Evolutionary conservation across 2,888 invertebrate species (phyloP).

Genomic region (Spisula subtruncata): DNA sequence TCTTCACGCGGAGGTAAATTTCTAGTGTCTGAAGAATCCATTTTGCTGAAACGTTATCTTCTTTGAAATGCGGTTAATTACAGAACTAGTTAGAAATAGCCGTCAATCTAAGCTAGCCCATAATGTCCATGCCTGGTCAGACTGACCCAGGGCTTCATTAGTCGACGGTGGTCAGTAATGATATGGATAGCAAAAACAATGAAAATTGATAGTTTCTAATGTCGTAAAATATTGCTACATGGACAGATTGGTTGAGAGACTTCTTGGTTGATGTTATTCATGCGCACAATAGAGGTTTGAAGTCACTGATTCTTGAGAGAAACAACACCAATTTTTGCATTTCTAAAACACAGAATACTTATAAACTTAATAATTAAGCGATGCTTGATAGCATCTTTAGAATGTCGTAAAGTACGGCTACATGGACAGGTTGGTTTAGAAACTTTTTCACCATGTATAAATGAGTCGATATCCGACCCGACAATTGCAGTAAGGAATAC

Average conservation of each 20-base stretch:
- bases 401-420: too few relatives aligned
- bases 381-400: too few relatives aligned
- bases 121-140: conserved; percentile 44
- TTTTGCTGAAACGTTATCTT: conserved; percentile 35
- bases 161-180: conserved; percentile 25
- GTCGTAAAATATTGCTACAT: background rate
- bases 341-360: too few relatives aligned
- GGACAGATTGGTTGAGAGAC: background rate
- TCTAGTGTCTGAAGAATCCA: conserved; percentile 1
- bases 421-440: too few relatives aligned
- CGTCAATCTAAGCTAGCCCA: conserved; percentile 29
- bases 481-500: too few relatives aligned
- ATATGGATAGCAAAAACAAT: conserved; percentile 49
- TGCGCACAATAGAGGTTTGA: background rate
- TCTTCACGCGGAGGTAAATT: background rate
- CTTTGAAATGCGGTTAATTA: conserved; percentile 40
- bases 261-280: background rate
- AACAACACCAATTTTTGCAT: too few relatives aligned
- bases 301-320: too few relatives aligned
- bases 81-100: background rate
- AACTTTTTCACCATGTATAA: too few relatives aligned
- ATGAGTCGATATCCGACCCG: too few relatives aligned
- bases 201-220: conserved; percentile 24
- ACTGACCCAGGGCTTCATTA: conserved; percentile 39
- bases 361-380: too few relatives aligned